Conservation (phyloP, 2,888 invertebrate genomes). For the Fragum sueziense region DNA sequence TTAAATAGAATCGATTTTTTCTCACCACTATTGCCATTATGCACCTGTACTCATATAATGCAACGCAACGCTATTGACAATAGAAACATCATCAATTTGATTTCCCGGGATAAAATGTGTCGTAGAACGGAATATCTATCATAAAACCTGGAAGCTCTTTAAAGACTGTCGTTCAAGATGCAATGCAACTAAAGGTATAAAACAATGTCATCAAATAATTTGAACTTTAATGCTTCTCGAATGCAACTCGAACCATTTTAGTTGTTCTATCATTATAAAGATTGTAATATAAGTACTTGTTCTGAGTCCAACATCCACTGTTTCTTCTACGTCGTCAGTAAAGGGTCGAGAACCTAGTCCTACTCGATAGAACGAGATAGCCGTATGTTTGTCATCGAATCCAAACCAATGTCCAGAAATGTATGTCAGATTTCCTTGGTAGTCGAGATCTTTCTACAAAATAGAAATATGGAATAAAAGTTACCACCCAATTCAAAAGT, state of each 20-base stretch:
- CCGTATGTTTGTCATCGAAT: constrained; percentile 40
- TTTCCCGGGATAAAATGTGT: too few species aligned
- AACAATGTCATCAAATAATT: not conserved
- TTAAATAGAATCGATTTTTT: too few species aligned
- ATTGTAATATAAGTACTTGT: too few species aligned
- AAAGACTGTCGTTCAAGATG: not conserved
- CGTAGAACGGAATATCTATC: too few species aligned
- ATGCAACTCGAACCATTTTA: not conserved
- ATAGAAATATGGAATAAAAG: not conserved
- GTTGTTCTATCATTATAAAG: too few species aligned
- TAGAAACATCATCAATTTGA: too few species aligned
- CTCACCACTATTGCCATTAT: too few species aligned
- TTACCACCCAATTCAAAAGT: too few species aligned
- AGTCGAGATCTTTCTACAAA: not conserved
- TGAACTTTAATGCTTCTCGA: not conserved
- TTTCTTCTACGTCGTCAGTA: constrained; percentile 42
- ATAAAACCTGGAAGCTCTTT: too few species aligned
- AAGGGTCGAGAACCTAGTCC: constrained; percentile 58
- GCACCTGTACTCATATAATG: too few species aligned
- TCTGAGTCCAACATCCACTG: constrained; percentile 54
- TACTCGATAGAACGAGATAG: constrained; percentile 53
- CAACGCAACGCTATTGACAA: too few species aligned
- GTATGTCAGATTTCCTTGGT: not conserved
- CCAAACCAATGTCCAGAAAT: not conserved
- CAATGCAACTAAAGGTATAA: not conserved